A percentile compares a stretch with the other conserved stretches of the same genome.
These are phyloP conservation scores for Tineola bisselliella DNA, from an alignment of 2,888 invertebrate genomes.

Conservation along the genomic window DNA sequence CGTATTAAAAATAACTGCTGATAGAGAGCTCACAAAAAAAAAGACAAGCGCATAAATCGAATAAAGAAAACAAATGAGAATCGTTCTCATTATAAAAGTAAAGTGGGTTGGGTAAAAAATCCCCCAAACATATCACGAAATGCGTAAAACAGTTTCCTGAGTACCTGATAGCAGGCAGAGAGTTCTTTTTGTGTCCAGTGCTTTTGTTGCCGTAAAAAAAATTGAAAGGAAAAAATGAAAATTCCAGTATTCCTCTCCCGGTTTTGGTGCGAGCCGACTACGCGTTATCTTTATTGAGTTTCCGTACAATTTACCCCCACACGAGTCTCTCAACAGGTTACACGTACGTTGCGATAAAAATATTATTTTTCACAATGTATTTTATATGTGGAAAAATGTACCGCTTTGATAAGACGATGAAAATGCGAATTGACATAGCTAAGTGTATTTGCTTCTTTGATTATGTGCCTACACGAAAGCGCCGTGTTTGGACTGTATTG, in stretches of 20 bases:
- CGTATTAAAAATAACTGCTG: too few species aligned
- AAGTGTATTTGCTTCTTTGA: background rate
- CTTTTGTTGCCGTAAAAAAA: background rate
- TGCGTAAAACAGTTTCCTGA: background rate
- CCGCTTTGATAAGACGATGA: background rate
- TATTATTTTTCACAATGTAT: background rate
- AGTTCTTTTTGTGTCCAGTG: background rate
- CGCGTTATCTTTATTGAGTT: conserved; percentile 14
- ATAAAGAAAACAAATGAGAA: background rate
- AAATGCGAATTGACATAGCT: background rate
- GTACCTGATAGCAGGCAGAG: background rate
- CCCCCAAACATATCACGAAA: conserved; percentile 4
- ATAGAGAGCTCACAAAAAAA: background rate
- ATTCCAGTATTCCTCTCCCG: conserved; percentile 1
- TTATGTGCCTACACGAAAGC: too few species aligned
- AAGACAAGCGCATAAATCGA: background rate
- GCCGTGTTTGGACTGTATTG: too few species aligned
- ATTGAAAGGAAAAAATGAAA: background rate
- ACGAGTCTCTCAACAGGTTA: conserved; percentile 10
- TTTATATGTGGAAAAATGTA: background rate
- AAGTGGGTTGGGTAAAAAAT: background rate
- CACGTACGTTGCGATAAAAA: conserved; percentile 11
- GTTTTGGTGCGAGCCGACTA: background rate
- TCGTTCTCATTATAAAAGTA: background rate
- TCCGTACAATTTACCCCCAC: conserved; percentile 14